Base-by-base conservation (phyloP, 2,113 vertebrate genomes). In the Myiopsitta monachus region DNA sequence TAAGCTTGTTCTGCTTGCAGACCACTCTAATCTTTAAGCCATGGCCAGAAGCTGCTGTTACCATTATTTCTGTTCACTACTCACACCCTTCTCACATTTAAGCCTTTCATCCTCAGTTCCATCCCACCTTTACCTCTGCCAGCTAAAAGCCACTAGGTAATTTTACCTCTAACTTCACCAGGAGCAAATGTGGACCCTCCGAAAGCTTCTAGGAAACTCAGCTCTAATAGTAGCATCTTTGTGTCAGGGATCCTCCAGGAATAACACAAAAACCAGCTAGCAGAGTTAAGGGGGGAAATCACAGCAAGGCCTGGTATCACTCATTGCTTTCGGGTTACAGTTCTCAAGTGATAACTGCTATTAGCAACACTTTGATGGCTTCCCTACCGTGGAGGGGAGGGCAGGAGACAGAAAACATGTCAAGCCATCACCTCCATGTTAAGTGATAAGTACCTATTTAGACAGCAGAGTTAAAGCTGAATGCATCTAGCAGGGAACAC, bases 361-460 rank as follows among this genome's bases (percentile, higher is more conserved):
- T 98, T 98, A 98, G 95, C 96, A 97, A 97, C 97, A 97, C 95
- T 98, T 94, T 95, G 96, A 95, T 76, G 94, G 96, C 94, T 97
- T 97, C 97, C 96, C 97, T 95, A 93, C 96, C 30, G 49, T 88
- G 95, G 95, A 95, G 96, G 96, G 96, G 96, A 97, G 96, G 97
- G 97, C 93, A 92, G 87, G 96, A 96, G 96, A 97, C 97, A 96
- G 97, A 95, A 96, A 96, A 96, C 95, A 97, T 98, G 97, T 97
- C 97, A 98, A 97, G 94, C 94, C 88, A 94, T 96, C 97, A 97
- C 97, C 96, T 97, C 95, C 95, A 94, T 97, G 97, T 96, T 98
- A 97, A 97, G 96, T 97, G 97, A 98, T 98, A 98, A 98, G 97
- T 97, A 97, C 97, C 97, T 97, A 97, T 98, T 98, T 97, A 97